Evolutionary conservation across 1,140 invertebrate genomes (phyloP).

Genomic region (Aphelenchoides fujianensis): DNA sequence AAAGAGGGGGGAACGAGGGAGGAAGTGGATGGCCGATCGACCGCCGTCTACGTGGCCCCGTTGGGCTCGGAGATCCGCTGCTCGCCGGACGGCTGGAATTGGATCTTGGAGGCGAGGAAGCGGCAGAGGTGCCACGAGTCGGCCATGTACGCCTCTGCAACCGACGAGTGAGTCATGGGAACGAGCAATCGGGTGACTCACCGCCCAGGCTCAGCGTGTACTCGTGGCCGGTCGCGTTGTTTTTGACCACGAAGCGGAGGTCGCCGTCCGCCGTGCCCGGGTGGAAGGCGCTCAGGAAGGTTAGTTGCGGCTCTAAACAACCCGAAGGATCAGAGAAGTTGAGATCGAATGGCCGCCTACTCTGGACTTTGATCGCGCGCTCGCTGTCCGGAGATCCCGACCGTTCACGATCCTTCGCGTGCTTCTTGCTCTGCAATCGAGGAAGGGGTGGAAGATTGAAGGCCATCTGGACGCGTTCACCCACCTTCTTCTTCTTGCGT

Average conservation of each 20-base stretch:
- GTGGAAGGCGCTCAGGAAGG: background rate
- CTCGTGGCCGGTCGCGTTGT: background rate
- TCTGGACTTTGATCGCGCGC: background rate
- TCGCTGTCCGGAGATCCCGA: background rate
- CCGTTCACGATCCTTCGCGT: background rate
- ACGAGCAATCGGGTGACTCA: too few relatives aligned
- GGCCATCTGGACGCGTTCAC: too few relatives aligned
- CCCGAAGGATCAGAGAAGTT: too few relatives aligned
- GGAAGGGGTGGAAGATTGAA: too few relatives aligned
- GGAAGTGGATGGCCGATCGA: too few relatives aligned
- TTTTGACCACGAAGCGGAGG: conserved; percentile 7
- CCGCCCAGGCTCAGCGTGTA: background rate
- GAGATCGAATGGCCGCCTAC: conserved; percentile 6
- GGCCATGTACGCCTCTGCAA: background rate
- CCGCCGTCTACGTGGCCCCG: too few relatives aligned
- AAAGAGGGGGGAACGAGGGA: too few relatives aligned
- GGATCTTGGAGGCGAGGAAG: conserved; percentile 7
- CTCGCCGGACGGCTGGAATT: background rate
- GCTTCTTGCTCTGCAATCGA: conserved; percentile 19
- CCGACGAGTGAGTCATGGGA: too few relatives aligned
- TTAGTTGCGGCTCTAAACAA: conserved; percentile 7
- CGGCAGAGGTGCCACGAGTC: conserved; percentile 6
- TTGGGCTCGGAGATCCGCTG: background rate
- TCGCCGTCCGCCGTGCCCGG: background rate
- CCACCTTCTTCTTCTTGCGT: conserved; percentile 17